A percentile compares a stretch with the other conserved stretches of the same genome.
phyloP scores from a whole-genome alignment of 2,113 vertebrate genomes.

The Xiphophorus couchianus region DNA sequence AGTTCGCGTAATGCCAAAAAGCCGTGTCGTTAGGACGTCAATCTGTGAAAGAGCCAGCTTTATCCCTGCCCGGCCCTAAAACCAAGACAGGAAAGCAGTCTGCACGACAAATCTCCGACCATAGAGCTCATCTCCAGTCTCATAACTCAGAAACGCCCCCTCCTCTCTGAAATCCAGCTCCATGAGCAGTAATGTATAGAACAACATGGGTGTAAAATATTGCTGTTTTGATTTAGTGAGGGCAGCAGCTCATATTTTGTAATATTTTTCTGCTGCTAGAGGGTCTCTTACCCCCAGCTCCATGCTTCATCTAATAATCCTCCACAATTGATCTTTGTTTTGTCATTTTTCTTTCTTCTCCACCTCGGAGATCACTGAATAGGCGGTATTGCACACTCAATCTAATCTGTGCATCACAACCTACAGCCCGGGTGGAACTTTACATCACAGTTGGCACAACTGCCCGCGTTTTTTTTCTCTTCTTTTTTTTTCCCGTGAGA shows the following conservation, averaged over 20 bases:
- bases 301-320: slow-evolving; percentile 55
- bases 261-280: slow-evolving; percentile 24
- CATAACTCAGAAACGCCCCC: slow-evolving; percentile 22
- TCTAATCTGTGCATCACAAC: slow-evolving; percentile 50
- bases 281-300: slow-evolving; percentile 14
- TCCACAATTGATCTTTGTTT: slow-evolving; percentile 31
- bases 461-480: not conserved
- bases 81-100: slow-evolving; percentile 26
- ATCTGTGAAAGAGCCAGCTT: not conserved
- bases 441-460: slow-evolving; percentile 12
- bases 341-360: slow-evolving; percentile 19
- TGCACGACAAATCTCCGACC: not conserved
- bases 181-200: slow-evolving; percentile 36
- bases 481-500: not conserved
- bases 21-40: not conserved
- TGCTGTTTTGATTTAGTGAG: slow-evolving; percentile 22
- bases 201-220: slow-evolving; percentile 29
- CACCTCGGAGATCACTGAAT: slow-evolving; percentile 40
- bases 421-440: slow-evolving; percentile 22
- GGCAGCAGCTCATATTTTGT: slow-evolving; percentile 29
- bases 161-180: slow-evolving; percentile 11
- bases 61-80: not conserved
- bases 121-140: slow-evolving; percentile 9
- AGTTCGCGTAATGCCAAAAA: not conserved
- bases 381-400: slow-evolving; percentile 40